phyloP scores from a whole-genome alignment of 2,113 vertebrate genomes.

The Arvicanthis niloticus region DNA sequence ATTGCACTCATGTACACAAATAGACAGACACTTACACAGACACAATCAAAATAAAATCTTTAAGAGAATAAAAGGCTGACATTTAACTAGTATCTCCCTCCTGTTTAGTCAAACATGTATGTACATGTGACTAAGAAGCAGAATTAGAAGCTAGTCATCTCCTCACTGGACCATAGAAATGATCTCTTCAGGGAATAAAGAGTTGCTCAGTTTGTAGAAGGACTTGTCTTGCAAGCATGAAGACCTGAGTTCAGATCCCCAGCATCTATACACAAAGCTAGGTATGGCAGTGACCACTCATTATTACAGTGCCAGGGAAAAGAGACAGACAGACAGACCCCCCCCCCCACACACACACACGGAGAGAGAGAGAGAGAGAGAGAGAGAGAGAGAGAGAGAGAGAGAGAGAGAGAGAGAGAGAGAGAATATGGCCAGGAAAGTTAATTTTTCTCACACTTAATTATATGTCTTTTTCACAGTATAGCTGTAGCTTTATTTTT shows the following conservation, averaged over 20 bases:
- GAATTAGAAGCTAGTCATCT: not conserved
- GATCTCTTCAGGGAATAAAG: not conserved
- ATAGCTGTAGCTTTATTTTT: not conserved
- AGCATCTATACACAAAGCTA: not conserved
- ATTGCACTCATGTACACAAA: not conserved
- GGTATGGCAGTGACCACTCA: no score
- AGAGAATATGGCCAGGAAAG: not conserved
- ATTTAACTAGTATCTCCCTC: not conserved
- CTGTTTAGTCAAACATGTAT: not conserved
- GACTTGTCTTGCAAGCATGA: not conserved
- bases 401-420: not conserved
- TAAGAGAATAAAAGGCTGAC: not conserved
- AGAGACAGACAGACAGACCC: not conserved
- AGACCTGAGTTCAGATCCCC: not conserved
- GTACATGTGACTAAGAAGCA: not conserved
- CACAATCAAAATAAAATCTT: not conserved
- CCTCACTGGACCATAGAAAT: not conserved
- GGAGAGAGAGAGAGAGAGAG: not conserved
- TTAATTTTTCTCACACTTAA: not conserved
- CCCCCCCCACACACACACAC: no score
- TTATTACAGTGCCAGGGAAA: not conserved
- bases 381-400: not conserved
- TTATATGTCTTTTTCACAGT: constrained; percentile 14
- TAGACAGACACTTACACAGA: not conserved
- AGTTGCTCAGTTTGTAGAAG: not conserved